phyloP scores from a whole-genome alignment of 2,797 vertebrate genomes.

The Characodon lateralis region DNA sequence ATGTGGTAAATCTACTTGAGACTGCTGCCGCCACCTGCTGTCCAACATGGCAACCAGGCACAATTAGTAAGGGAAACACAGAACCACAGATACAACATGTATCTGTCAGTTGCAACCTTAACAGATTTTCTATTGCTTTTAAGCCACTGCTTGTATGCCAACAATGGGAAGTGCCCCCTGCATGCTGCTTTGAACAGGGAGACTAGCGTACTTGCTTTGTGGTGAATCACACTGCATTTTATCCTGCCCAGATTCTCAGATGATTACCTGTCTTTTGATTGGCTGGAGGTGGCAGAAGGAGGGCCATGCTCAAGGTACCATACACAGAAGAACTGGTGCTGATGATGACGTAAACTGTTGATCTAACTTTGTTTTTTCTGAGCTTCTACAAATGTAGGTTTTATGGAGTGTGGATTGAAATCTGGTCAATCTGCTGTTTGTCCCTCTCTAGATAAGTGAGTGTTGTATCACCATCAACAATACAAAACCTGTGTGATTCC shows the following conservation, averaged over 20 bases:
- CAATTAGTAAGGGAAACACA: background rate
- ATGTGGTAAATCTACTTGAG: background rate
- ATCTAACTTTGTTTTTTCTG: background rate
- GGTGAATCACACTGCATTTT: background rate
- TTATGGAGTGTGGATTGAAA: no score
- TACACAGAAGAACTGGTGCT: background rate
- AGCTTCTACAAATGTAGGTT: no score
- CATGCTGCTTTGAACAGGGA: background rate
- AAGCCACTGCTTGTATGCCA: background rate
- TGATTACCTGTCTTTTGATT: background rate
- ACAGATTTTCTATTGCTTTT: background rate
- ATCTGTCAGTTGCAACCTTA: background rate
- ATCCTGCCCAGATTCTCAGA: background rate
- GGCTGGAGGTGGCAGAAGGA: background rate
- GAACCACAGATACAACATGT: background rate
- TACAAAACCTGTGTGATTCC: background rate
- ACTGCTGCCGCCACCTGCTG: background rate
- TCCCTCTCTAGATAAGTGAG: background rate
- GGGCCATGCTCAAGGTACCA: background rate
- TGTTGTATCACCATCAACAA: background rate
- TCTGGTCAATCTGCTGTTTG: no score
- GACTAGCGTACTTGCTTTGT: background rate
- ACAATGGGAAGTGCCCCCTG: background rate
- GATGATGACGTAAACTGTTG: background rate
- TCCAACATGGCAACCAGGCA: background rate